Evolutionary conservation across 2,113 vertebrate species (phyloP).

Genomic region (Aplodontia rufa): DNA sequence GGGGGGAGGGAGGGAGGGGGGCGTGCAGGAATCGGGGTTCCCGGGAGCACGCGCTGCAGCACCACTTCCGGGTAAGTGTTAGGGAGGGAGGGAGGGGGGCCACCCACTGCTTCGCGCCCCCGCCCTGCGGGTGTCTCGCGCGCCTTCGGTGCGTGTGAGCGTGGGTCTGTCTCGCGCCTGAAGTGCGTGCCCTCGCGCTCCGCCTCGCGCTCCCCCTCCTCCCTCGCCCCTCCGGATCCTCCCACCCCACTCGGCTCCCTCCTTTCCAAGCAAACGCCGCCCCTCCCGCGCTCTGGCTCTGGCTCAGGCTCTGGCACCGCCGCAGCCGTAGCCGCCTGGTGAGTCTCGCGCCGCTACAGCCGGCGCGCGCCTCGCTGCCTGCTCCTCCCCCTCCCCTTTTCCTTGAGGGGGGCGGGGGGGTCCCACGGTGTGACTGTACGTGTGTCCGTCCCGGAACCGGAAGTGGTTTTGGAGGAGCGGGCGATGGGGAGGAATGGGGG

Average conservation of each 20-base stretch:
- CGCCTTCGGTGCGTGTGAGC: slow-evolving; percentile 63
- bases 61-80: slow-evolving; percentile 81
- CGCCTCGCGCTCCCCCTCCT: background rate
- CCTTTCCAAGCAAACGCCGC: slow-evolving; percentile 58
- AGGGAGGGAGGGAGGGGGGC: slow-evolving; percentile 55
- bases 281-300: slow-evolving; percentile 62
- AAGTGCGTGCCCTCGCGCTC: slow-evolving; percentile 58
- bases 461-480: slow-evolving; percentile 78
- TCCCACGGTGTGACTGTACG: slow-evolving; percentile 59
- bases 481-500: slow-evolving; percentile 75
- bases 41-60: slow-evolving; percentile 79
- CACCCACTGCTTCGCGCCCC: slow-evolving; percentile 74
- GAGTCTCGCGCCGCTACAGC: slow-evolving; percentile 67
- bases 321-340: slow-evolving; percentile 71
- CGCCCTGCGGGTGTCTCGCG: slow-evolving; percentile 63
- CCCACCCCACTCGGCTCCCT: slow-evolving; percentile 44
- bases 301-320: slow-evolving; percentile 65
- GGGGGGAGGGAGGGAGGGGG: slow-evolving; percentile 62
- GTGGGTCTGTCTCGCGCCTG: slow-evolving; percentile 64
- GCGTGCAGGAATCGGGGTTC: slow-evolving; percentile 74
- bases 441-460: slow-evolving; percentile 80
- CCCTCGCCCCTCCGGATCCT: slow-evolving; percentile 20
- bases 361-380: slow-evolving; percentile 53
- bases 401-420: slow-evolving; percentile 3
- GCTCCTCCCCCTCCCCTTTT: slow-evolving; percentile 62